A percentile compares a stretch with the other conserved stretches of the same genome.
Conservation (phyloP, 2,797 vertebrate genomes). For the Eupleurogrammus muticus region DNA sequence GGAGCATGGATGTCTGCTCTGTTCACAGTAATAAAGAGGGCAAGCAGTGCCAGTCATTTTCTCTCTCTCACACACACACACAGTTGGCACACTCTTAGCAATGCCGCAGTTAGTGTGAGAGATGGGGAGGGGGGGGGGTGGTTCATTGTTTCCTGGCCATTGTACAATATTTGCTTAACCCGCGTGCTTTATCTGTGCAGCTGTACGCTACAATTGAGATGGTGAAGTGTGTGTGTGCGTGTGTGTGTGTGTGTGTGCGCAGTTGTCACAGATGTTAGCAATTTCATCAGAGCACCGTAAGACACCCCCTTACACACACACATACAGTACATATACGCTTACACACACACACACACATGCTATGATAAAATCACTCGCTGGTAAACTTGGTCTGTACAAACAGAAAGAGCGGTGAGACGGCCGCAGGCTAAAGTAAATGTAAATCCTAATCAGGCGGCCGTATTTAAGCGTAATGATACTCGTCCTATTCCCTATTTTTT, state of each 20-base stretch:
- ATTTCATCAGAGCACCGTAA: constrained; percentile 76
- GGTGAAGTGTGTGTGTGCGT: constrained; percentile 39
- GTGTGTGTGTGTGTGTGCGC: constrained; percentile 26
- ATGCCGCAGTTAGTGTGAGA: constrained; percentile 46
- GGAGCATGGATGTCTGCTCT: constrained; percentile 70
- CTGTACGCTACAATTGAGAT: constrained; percentile 79
- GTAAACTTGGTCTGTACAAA: constrained; percentile 32
- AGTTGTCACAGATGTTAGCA: constrained; percentile 81
- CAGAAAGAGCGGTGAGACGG: constrained; percentile 2
- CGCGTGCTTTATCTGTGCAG: constrained; percentile 82
- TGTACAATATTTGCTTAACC: constrained; percentile 86
- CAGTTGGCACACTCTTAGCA: constrained; percentile 46
- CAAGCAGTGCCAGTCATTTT: constrained; percentile 71
- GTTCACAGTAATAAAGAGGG: constrained; percentile 79
- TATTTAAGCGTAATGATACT: constrained; percentile 1
- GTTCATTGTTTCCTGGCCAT: constrained; percentile 79
- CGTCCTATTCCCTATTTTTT: neutral
- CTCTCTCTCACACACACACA: constrained; percentile 47
- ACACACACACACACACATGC: constrained; percentile 23
- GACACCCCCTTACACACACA: constrained; percentile 35
- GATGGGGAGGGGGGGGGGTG: constrained; percentile 48
- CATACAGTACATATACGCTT: constrained; percentile 14
- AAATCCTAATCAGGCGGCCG: neutral
- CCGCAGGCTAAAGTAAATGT: constrained; percentile 10
- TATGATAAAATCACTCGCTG: constrained; percentile 43